Base-by-base conservation (phyloP, 1,140 invertebrate species). In the Aphaenogaster rudis region DNA sequence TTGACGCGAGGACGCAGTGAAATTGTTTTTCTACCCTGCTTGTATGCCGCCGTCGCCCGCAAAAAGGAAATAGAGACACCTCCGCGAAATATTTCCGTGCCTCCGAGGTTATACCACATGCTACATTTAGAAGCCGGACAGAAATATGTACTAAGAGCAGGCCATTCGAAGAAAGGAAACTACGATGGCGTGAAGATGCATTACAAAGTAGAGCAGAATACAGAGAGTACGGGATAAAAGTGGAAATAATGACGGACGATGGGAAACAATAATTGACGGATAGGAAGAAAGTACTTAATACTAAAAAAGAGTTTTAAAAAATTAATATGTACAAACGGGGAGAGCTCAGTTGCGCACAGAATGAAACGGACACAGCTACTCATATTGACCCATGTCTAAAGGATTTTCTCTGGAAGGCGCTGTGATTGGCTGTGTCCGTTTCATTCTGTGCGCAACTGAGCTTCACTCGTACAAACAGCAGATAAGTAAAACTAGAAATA, bases 11-110 rank as follows among this genome's bases (percentile, higher is more conserved):
- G 64, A 52, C 52, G 57, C 33, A 61, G 50, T 57, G 54, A 88
- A 89, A 89, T 89, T 89, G 88, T 89, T 89, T 88, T 89, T 78
- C 88, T 59, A 88, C 87, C 87, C 50, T 39, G 28, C 69, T 11
- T 21, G 66, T 21, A 21, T n/a, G 80, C 39, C 50, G 52, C 28
- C 69, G 80, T 61, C 42, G 39, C 11, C 52, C 42, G 28, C 39
- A 74, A 74, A 82, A 61, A 84, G 42, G 42, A 84, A 76, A 74
- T 76, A 61, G 67, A 63, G 80, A 84, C 52, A 42, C 50, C 39
- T 59, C 66, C 36, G 50, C 39, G 17, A 84, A 61, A 76, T 74
- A 84, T 84, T 84, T 33, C 71, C n/a, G 9, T 72, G 28, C 39
- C 21, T 59, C 42, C 17, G 67, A 54, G 42, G 17, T 74, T 59